Evolutionary conservation across 2,888 invertebrate species (phyloP).

Genomic region (Drosophila eohydei): DNA sequence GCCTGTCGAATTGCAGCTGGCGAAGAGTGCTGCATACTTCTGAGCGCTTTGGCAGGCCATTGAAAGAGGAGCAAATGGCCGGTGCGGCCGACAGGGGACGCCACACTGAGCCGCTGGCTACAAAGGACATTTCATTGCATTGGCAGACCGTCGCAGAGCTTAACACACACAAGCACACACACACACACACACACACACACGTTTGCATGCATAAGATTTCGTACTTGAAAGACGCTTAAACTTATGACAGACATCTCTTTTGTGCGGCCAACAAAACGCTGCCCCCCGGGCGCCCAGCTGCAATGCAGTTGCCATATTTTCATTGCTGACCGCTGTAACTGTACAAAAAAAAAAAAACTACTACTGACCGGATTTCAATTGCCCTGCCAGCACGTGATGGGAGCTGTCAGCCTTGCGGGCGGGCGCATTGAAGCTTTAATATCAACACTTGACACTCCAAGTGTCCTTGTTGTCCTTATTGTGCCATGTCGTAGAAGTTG

Average conservation of each 20-base stretch:
- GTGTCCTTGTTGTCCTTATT: conserved; percentile 35
- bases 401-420: background rate
- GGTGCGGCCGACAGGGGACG: conserved; percentile 25
- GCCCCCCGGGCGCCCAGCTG: conserved; percentile 52
- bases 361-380: conserved; percentile 51
- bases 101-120: conserved; percentile 26
- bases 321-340: conserved; percentile 35
- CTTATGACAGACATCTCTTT: conserved; percentile 48
- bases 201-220: conserved; percentile 7
- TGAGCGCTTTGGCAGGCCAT: conserved; percentile 41
- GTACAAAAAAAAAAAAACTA: conserved; percentile 9
- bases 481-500: conserved; percentile 29
- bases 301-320: conserved; percentile 76
- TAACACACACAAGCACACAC: conserved; percentile 5
- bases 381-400: conserved; percentile 2
- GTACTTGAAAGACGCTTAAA: conserved; percentile 30
- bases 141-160: conserved; percentile 23
- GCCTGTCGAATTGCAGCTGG: conserved; percentile 35
- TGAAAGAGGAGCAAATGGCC: conserved; percentile 26
- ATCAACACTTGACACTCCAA: conserved; percentile 64
- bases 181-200: background rate
- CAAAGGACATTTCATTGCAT: conserved; percentile 49
- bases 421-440: conserved; percentile 59
- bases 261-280: conserved; percentile 37
- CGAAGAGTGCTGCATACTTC: conserved; percentile 42